Evolutionary conservation across 2,888 invertebrate genomes (phyloP), one percentile per base, ranked within the genome.

Genomic region (Amiota minor): DNA sequence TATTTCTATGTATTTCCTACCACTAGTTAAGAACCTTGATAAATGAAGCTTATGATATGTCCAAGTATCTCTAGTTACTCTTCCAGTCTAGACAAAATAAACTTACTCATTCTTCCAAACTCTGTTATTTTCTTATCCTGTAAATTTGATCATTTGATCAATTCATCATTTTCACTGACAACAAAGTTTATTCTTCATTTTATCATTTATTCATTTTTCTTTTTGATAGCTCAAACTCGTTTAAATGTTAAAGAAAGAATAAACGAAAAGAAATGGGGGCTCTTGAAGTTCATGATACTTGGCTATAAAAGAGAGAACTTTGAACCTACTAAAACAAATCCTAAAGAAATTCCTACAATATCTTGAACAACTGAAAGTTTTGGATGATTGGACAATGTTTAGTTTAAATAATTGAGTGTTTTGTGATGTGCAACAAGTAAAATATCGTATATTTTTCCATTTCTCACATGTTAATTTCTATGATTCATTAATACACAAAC

Each of bases 161-260:
- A n/a, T n/a, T n/a, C n/a, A n/a, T 35, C 35, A 35, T 35, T 35
- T 35, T 35, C 35, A 6, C 35, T 35, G 35, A 35, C 35, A 35
- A 6, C 35, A 35, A 8, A 35, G 53, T 11, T 45, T 46, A n/a
- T 45, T 62, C 62, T n/a, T 4, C 20, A 10, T 18, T 59, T 45
- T 4, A 16, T 62, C 62, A 45, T 62, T 62, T n/a, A 62, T 62
- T 62, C 35, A 59, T 23, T 59, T n/a, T 10, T 62, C 45, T 9
- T 23, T 46, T 11, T 2, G 16, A 59, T 9, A 16, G 59, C 59
- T 59, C n/a, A 16, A 35, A 20, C 59, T 14, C 20, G 59, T 65
- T 65, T 11, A 65, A 18, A 85, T 83, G 84, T 84, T 84, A 85
- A 82, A 79, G 77, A 76, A 81, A 80, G 77, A 81, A 77, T 82